phyloP scores from a whole-genome alignment of 2,888 invertebrate genomes.

The Ectemnius continuus region DNA sequence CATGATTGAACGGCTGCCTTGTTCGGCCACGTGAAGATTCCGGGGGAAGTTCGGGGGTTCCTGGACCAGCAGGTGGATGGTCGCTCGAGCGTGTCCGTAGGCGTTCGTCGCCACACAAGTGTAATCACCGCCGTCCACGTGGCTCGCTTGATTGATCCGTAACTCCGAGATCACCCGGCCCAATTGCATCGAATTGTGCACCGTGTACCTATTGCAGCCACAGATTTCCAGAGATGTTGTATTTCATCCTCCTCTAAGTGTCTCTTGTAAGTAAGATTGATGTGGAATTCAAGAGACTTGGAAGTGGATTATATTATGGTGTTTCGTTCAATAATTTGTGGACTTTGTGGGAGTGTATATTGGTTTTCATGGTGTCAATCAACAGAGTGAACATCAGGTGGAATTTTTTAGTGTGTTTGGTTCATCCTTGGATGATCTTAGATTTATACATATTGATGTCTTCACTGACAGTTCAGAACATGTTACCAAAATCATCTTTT shows the following conservation, averaged over 20 bases:
- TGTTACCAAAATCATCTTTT: no score
- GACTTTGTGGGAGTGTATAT: no score
- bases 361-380: no score
- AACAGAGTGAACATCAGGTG: no score
- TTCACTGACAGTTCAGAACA: no score
- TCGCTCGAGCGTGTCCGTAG: constrained; percentile 81
- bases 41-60: constrained; percentile 83
- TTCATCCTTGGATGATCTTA: no score
- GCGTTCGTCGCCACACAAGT: constrained; percentile 82
- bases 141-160: constrained; percentile 79
- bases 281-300: background rate
- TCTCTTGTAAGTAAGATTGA: no score
- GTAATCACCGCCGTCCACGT: constrained; percentile 81
- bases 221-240: no score
- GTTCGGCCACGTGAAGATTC: constrained; percentile 80
- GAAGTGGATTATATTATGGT: background rate
- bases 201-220: constrained; percentile 62
- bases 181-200: constrained; percentile 73
- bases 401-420: no score
- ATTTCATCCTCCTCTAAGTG: background rate
- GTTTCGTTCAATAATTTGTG: background rate
- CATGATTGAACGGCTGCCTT: constrained; percentile 80
- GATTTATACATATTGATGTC: no score
- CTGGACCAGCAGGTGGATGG: constrained; percentile 79
- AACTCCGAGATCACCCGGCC: constrained; percentile 80